Conservation (phyloP, 2,113 vertebrate genomes). For the Elanus axillaris region DNA sequence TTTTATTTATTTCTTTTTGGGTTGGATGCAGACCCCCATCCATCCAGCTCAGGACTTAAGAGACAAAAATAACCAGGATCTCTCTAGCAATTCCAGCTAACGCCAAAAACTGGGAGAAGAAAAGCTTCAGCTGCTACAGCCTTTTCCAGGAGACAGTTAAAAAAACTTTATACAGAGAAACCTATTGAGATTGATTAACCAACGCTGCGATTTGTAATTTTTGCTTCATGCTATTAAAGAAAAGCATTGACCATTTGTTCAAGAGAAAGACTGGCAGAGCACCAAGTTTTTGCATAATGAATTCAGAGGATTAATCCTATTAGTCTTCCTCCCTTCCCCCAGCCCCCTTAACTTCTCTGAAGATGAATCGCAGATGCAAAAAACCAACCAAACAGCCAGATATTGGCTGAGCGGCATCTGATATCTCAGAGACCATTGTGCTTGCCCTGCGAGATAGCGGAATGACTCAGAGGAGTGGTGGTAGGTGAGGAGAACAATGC, state of each 20-base stretch:
- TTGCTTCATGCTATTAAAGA: constrained; percentile 69
- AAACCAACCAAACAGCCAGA: neutral
- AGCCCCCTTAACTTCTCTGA: neutral
- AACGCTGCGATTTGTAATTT: constrained; percentile 60
- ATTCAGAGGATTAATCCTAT: constrained; percentile 69
- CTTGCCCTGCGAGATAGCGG: neutral
- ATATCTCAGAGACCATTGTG: neutral
- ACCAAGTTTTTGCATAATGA: constrained; percentile 64
- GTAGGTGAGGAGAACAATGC: constrained; percentile 3
- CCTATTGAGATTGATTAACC: constrained; percentile 60
- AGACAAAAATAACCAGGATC: neutral
- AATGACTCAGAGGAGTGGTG: neutral
- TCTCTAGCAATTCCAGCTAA: neutral
- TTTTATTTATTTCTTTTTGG: neutral
- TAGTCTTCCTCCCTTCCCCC: constrained; percentile 30
- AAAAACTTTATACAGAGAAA: neutral
- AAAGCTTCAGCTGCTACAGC: neutral
- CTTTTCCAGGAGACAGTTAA: neutral
- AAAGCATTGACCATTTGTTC: constrained; percentile 59
- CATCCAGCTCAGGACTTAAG: neutral
- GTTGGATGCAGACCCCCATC: neutral
- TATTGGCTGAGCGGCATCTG: neutral
- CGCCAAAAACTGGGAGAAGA: neutral
- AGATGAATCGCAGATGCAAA: neutral
- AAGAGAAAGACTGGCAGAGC: constrained; percentile 35